Evolutionary conservation across 2,113 vertebrate genomes (phyloP).

Genomic region (Condylura cristata): DNA sequence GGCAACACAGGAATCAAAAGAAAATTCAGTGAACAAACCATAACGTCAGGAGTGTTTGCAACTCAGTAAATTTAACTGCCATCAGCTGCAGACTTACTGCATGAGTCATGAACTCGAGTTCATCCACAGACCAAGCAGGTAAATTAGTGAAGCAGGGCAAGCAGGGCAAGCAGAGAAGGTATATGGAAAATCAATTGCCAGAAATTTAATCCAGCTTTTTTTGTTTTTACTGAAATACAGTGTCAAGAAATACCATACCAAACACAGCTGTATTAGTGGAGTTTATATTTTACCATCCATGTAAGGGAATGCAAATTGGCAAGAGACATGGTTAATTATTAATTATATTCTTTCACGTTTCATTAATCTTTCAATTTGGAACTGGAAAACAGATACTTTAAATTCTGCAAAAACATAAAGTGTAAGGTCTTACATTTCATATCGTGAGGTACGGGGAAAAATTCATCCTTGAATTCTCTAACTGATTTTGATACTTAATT

Average conservation of each 20-base stretch:
- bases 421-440: conserved; percentile 49
- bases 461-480: conserved; percentile 37
- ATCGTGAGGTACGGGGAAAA: background rate
- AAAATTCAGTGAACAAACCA: conserved; percentile 17
- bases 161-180: background rate
- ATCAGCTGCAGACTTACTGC: conserved; percentile 12
- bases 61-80: conserved; percentile 18
- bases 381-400: conserved; percentile 33
- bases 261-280: conserved; percentile 36
- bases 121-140: background rate
- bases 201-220: conserved; percentile 46
- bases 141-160: conserved; percentile 30
- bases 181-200: conserved; percentile 40
- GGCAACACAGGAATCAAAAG: conserved; percentile 44
- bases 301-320: conserved; percentile 44
- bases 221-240: conserved; percentile 58
- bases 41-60: conserved; percentile 23
- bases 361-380: conserved; percentile 47
- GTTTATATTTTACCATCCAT: conserved; percentile 42
- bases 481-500: conserved; percentile 64
- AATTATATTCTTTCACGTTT: conserved; percentile 56
- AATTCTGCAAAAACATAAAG: conserved; percentile 26
- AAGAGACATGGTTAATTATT: conserved; percentile 32
- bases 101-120: conserved; percentile 54
- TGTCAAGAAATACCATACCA: conserved; percentile 37